Conservation (phyloP, 2,797 vertebrate genomes). For the Onychomys leucogaster region DNA sequence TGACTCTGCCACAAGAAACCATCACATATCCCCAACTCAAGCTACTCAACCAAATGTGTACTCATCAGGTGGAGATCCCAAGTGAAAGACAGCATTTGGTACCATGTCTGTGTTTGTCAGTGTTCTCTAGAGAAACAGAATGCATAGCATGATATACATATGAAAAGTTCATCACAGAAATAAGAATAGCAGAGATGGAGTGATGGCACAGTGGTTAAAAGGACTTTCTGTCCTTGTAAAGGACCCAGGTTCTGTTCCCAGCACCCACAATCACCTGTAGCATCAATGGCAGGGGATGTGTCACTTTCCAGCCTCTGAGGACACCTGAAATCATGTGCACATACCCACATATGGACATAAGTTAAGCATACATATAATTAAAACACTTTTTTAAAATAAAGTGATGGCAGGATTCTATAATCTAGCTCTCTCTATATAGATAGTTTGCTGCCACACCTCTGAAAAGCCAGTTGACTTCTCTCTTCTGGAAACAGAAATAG, state of each 20-base stretch:
- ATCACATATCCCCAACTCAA: too few relatives aligned
- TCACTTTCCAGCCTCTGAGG: background rate
- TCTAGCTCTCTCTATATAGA: background rate
- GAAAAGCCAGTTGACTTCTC: background rate
- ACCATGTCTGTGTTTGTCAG: too few relatives aligned
- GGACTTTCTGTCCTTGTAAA: background rate
- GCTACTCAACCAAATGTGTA: background rate
- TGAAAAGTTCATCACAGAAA: background rate
- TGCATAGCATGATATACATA: background rate
- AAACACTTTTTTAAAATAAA: background rate
- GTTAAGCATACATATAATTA: background rate
- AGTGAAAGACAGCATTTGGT: too few relatives aligned
- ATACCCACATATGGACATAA: too few relatives aligned
- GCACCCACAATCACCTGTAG: background rate
- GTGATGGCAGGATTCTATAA: background rate
- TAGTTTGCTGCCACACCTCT: background rate
- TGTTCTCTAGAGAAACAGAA: background rate
- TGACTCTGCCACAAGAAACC: background rate
- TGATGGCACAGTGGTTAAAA: background rate
- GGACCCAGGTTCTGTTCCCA: background rate
- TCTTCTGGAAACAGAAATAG: too few relatives aligned
- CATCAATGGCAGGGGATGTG: background rate
- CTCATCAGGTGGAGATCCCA: background rate
- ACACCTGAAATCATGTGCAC: background rate
- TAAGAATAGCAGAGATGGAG: background rate